phyloP scores from a whole-genome alignment of 1,140 invertebrate species.

The Aphelenchoides fujianensis region DNA sequence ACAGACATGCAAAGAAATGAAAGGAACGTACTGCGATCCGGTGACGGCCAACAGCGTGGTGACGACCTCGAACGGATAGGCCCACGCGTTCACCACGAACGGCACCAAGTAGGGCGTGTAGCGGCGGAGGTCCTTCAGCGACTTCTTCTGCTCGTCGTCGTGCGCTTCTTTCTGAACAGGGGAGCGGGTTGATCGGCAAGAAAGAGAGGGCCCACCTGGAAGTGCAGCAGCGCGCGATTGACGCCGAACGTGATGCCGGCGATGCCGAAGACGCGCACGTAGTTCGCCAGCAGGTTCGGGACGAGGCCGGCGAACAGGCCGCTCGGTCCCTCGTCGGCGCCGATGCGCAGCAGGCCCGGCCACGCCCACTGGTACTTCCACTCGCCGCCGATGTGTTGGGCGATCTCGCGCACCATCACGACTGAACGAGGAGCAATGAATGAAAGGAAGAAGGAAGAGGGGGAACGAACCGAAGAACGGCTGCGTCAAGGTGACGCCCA shows the following conservation, averaged over 20 bases:
- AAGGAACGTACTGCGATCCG: conserved; percentile 49
- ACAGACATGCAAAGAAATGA: conserved; percentile 8
- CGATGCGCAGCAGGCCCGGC: conserved; percentile 39
- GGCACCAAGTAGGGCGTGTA: conserved; percentile 39
- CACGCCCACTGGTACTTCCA: conserved; percentile 46
- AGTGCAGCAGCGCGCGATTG: conserved; percentile 39
- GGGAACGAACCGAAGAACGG: conserved; percentile 47
- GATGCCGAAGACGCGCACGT: conserved; percentile 49
- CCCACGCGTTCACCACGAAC: conserved; percentile 42
- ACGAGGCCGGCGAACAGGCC: conserved; percentile 57
- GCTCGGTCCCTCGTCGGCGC: conserved; percentile 49
- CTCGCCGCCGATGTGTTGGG: conserved; percentile 56
- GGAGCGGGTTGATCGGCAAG: conserved; percentile 19
- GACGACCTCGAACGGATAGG: conserved; percentile 57
- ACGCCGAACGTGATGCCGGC: conserved; percentile 30
- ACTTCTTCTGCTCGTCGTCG: conserved; percentile 41
- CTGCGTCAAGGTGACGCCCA: conserved; percentile 1
- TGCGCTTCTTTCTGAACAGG: conserved; percentile 29
- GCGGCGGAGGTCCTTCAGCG: conserved; percentile 21
- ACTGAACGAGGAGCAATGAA: conserved; percentile 40
- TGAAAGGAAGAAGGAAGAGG: background rate
- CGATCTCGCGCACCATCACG: conserved; percentile 57
- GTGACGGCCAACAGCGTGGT: conserved; percentile 56
- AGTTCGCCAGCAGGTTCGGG: conserved; percentile 48
- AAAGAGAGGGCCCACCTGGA: conserved; percentile 22